Percentiles rank a stretch among this genome's conserved stretches.
phyloP scores from a whole-genome alignment of 1,140 invertebrate genomes.

The Dreissena polymorpha region DNA sequence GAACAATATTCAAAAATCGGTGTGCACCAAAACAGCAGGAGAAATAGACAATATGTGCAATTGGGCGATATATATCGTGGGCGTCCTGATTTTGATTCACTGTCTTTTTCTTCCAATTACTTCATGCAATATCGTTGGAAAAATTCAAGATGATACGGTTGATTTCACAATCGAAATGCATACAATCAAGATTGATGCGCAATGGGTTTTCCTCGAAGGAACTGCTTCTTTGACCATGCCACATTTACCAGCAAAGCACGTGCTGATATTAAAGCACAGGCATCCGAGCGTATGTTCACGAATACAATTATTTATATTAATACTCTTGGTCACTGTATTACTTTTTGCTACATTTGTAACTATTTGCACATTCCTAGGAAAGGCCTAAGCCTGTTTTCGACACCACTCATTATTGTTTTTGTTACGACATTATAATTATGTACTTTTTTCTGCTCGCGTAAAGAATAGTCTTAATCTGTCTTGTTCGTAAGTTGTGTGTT shows the following conservation, averaged over 20 bases:
- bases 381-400: not conserved
- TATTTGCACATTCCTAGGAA: not conserved
- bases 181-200: not conserved
- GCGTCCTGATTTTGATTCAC: conserved; percentile 35
- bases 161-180: no score
- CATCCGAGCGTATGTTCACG: conserved; percentile 23
- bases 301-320: conserved; percentile 3
- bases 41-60: conserved; percentile 16
- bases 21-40: not conserved
- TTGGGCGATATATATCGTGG: conserved; percentile 32
- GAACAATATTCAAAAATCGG: not conserved
- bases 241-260: not conserved
- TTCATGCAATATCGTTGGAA: conserved; percentile 10
- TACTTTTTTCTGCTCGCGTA: conserved; percentile 26
- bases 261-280: not conserved
- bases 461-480: conserved; percentile 25
- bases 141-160: not conserved
- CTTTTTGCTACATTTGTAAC: conserved; percentile 22
- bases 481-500: conserved; percentile 27
- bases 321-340: conserved; percentile 2
- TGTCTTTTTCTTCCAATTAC: conserved; percentile 29
- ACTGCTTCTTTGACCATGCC: not conserved
- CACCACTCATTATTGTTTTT: not conserved
- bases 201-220: conserved; percentile 37
- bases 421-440: conserved; percentile 12